Conservation (phyloP, 2,888 invertebrate genomes). For the Acrobasis suavella region DNA sequence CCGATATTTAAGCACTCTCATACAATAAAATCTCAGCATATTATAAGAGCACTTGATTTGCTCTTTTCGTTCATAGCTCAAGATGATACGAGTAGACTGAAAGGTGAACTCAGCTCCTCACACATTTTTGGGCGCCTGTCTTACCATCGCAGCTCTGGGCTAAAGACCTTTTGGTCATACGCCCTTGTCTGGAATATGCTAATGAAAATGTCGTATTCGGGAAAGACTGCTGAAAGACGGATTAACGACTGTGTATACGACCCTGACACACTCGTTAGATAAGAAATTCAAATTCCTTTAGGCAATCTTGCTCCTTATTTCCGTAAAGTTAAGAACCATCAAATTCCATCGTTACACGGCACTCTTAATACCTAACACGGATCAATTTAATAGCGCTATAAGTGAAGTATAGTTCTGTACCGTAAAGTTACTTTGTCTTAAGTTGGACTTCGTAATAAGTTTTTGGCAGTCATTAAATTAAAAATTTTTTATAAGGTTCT, state of each 20-base stretch:
- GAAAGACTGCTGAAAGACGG: constrained; percentile 35
- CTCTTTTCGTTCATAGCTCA: no score
- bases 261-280: constrained; percentile 41
- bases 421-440: constrained; percentile 17
- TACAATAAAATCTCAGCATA: no score
- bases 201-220: constrained; percentile 40
- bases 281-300: not conserved
- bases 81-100: no score
- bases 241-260: constrained; percentile 44
- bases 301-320: constrained; percentile 36
- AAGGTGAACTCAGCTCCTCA: not conserved
- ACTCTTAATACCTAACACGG: not conserved
- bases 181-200: constrained; percentile 25
- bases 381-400: constrained; percentile 11
- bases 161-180: no score
- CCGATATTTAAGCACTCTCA: no score
- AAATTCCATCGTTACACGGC: not conserved
- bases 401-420: constrained; percentile 5
- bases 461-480: constrained; percentile 19
- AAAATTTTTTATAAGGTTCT: constrained; percentile 21
- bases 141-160: no score
- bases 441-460: constrained; percentile 20
- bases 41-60: no score
- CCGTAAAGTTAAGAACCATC: constrained; percentile 7
- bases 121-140: not conserved